Conservation (phyloP, 2,113 vertebrate species). For the Rhynchopsitta pachyrhyncha region DNA sequence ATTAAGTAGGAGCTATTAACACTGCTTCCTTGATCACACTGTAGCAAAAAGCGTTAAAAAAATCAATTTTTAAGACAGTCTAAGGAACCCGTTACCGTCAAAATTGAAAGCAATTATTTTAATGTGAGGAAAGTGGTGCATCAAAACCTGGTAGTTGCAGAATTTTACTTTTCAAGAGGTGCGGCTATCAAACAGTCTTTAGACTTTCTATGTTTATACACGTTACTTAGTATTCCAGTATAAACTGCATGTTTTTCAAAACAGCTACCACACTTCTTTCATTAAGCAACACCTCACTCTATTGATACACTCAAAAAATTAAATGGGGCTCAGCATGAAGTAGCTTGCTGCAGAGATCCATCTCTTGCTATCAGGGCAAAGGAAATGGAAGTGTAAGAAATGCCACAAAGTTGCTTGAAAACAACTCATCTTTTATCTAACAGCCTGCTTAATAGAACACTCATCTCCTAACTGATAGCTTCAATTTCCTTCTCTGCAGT, state of each 20-base stretch:
- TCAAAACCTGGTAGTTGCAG: background rate
- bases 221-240: background rate
- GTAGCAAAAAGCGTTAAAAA: background rate
- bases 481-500: background rate
- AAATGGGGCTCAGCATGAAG: background rate
- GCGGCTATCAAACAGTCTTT: background rate
- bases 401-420: background rate
- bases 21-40: background rate
- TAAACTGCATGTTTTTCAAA: background rate
- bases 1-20: background rate
- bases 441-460: background rate
- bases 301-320: background rate
- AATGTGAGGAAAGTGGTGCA: background rate
- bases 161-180: background rate
- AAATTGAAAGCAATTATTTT: background rate
- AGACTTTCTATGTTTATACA: background rate
- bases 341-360: background rate
- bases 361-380: background rate
- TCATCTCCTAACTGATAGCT: background rate
- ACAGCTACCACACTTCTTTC: background rate
- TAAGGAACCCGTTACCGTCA: background rate
- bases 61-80: background rate
- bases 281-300: background rate
- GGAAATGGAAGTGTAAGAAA: conserved; percentile 16
- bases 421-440: background rate